Evolutionary conservation across 2,113 vertebrate genomes (phyloP), one percentile per base, ranked within the genome.

Genomic region (Planiliza haematocheilus): DNA sequence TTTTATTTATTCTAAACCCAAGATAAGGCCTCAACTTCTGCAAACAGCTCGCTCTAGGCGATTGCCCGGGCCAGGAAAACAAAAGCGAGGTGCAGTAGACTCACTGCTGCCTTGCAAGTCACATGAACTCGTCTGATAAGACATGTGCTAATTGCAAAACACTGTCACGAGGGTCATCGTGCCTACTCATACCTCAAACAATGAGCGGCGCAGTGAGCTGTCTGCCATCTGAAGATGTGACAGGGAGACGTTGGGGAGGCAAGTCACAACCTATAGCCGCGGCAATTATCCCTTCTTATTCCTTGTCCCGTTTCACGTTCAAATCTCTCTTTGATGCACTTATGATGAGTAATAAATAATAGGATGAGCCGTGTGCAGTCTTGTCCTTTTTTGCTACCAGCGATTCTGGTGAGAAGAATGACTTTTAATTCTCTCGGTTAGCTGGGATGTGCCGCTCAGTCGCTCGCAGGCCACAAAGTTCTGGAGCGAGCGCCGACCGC

Each of bases 301-400:
- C 72, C 68, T 65, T 67, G 70, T 73, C 16, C 37, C 41, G 36
- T 67, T 82, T 60, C 39, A 65, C 17, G 84, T 67, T 72, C 74
- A 79, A 75, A 78, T 74, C 21, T n/a, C 59, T 85, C 8, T 68
- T 45, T 49, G 20, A 69, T 75, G 58, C 79, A 83, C 7, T 30
- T 61, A 10, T 16, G 59, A 76, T 84, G 83, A 86, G 84, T 83
- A 80, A 83, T 81, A 46, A 65, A 65, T 71, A 53, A 84, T 41
- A 30, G 56, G 24, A 24, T 11, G 17, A 57, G 53, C 76, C 74
- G 3, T 84, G 86, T 84, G 71, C 52, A 37, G 85, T 88, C 88
- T 84, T 89, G 84, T 81, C 55, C 56, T 41, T 81, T 45, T 78
- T 43, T 30, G 52, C 63, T 53, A 68, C 14, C 0, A 74, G 59